Conservation (phyloP, 2,113 vertebrate genomes). For the Ptilonorhynchus violaceus region DNA sequence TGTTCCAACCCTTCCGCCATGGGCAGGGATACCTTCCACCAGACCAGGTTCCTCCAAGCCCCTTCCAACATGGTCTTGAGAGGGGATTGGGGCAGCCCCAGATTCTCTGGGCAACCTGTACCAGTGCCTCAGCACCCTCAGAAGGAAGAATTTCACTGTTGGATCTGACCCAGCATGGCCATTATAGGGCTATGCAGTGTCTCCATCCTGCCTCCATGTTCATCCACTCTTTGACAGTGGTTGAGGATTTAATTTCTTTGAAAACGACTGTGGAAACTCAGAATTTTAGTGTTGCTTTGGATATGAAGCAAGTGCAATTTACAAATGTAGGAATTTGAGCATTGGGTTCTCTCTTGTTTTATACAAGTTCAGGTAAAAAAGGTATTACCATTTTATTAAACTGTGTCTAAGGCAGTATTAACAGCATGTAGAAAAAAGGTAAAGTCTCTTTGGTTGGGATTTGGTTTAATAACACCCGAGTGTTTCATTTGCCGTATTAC, state of each 20-base stretch:
- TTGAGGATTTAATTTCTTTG: not conserved
- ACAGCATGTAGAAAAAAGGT: rapidly evolving
- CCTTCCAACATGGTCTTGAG: not conserved
- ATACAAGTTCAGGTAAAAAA: not conserved
- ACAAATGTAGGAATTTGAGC: no score
- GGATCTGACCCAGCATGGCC: not conserved
- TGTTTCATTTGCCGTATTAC: not conserved
- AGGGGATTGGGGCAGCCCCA: not conserved
- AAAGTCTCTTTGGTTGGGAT: no score
- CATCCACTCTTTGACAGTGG: not conserved
- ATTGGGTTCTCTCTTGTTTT: not conserved
- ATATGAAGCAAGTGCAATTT: not conserved
- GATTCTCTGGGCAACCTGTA: not conserved
- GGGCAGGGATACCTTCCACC: not conserved
- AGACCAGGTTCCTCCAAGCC: not conserved
- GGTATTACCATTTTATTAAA: not conserved
- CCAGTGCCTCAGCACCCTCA: not conserved
- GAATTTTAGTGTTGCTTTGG: not conserved
- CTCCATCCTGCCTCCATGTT: not conserved
- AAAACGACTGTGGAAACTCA: not conserved
- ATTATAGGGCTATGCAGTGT: rapidly evolving
- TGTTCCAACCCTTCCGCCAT: not conserved
- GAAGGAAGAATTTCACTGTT: not conserved
- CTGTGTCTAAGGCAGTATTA: no score
- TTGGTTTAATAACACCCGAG: not conserved